Evolutionary conservation across 2,797 vertebrate species (phyloP), one percentile per base, ranked within the genome.

Genomic region (Pseudocheirus occidentalis): DNA sequence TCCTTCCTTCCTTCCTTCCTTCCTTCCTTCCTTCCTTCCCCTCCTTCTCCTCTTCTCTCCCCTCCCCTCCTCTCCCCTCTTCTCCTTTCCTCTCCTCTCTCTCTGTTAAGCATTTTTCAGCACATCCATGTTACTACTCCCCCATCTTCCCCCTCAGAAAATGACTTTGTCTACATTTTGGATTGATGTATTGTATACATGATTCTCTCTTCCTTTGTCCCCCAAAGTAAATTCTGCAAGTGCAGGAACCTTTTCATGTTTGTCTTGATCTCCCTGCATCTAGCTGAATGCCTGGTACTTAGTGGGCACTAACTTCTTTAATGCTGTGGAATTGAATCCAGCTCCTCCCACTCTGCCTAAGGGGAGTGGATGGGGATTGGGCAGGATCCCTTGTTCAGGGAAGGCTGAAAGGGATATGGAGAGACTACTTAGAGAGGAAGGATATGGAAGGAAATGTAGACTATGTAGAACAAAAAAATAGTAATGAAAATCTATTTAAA

Each of bases 21-120:
- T 4, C 12, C 3, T 4, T 2, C 31, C 11, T 31, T 3, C 28
- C 9, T 31, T 12, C 29, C 14, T 3, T 28, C 6, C 0, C 3
- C 2, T 4, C 4, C 34, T 12, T 12, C 1, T 1, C 0, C 13
- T 3, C 3, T 0, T 12, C 14, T 11, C 12, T 12, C 13, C 4
- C 2, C 4, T 1, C 18, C 1, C 1, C 1, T 18, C 10, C 59
- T 4, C 1, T 16, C 14, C 14, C 13, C 14, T 5, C 59, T 4
- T 29, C 11, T 29, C 11, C 53, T 7, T 53, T 24, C 55, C 11
- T 12, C 12, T 12, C 28, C 10, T 14, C 59, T 29, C 12, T 34
- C 28, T 28, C 3, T 11, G 24, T 58, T 58, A 58, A 27, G 57
- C 24, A 59, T 59, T 59, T 59, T 28, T 9, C 28, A 34, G 11